Evolutionary conservation across 2,797 vertebrate genomes (phyloP), one percentile per base, ranked within the genome.

Genomic region (Phataginus tetradactyla): DNA sequence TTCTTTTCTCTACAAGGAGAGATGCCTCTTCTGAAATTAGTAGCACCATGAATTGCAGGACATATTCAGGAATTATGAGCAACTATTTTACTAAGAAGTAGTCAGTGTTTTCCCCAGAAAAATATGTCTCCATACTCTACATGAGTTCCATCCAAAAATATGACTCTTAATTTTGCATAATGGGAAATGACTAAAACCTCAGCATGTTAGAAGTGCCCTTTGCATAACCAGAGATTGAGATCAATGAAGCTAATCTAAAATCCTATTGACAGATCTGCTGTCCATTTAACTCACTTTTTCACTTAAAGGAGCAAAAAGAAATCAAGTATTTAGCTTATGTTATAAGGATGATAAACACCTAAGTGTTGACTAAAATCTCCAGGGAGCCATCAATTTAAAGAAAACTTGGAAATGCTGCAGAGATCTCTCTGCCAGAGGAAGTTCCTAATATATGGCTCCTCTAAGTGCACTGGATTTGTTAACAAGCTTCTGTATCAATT

Each of bases 291-390:
- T 96, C 96, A 95, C 81, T 97, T 84, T 63, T 59, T 97, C 84
- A 95, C 94, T 90, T 97, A 96, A 94, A 97, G 79, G 91, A 98
- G 61, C 79, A 96, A 95, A 97, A 32, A 94, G 77, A 29, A 97
- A 97, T 96, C 80, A 88, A 61, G 27, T 84, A 96, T 95, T 98
- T 97, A 97, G 96, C 71, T 96, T 91, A 94, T 92, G 75, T 72
- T 97, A 23, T 91, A 98, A 97, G 90, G 92, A 98, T 95, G 93
- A 97, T 94, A 98, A 98, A 97, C 95, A 95, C 55, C 21, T 86
- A 98, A 96, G 78, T 97, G 90, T 93, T 89, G 93, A 98, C 98
- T 77, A 74, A 88, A 95, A 84, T 57, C 97, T 97, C 93, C 78
- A 92, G 94, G 96, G 95, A 98, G 53, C 32, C 84, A 98, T 98